phyloP scores from a whole-genome alignment of 2,888 invertebrate species.

The Stenichneumon culpator region DNA sequence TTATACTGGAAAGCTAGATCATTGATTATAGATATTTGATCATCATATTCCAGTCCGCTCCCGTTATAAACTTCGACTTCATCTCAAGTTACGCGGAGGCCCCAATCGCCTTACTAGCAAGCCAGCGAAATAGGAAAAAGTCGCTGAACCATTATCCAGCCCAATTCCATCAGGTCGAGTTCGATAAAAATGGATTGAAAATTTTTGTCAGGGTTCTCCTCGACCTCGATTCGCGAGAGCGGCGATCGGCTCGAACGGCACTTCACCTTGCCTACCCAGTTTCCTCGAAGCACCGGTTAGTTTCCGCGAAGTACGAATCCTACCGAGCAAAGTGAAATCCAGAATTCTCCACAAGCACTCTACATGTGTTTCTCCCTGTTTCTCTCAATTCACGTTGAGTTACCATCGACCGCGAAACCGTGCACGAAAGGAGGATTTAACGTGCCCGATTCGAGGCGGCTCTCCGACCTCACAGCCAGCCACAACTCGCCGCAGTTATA shows the following conservation, averaged over 20 bases:
- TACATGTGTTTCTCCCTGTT: background rate
- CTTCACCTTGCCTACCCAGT: background rate
- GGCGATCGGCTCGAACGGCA: background rate
- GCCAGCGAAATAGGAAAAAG: background rate
- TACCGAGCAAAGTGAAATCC: background rate
- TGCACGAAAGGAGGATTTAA: conserved; percentile 36
- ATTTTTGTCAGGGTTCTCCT: background rate
- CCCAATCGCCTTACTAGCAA: background rate
- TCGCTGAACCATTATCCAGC: background rate
- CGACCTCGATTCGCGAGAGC: background rate
- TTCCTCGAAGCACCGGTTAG: background rate
- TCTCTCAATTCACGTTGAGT: conserved; percentile 23
- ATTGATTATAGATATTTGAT: background rate
- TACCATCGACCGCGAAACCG: conserved; percentile 25
- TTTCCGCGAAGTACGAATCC: background rate
- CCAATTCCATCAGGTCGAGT: background rate
- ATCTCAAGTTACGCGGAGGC: background rate
- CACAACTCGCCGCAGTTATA: conserved; percentile 35
- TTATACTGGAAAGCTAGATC: background rate
- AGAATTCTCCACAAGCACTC: background rate
- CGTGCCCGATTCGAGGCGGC: conserved; percentile 7
- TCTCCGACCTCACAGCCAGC: background rate
- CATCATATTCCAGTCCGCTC: background rate
- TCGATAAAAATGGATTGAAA: background rate
- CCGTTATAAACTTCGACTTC: background rate